Conservation (phyloP, 2,113 vertebrate genomes). For the Phocoena sinus region DNA sequence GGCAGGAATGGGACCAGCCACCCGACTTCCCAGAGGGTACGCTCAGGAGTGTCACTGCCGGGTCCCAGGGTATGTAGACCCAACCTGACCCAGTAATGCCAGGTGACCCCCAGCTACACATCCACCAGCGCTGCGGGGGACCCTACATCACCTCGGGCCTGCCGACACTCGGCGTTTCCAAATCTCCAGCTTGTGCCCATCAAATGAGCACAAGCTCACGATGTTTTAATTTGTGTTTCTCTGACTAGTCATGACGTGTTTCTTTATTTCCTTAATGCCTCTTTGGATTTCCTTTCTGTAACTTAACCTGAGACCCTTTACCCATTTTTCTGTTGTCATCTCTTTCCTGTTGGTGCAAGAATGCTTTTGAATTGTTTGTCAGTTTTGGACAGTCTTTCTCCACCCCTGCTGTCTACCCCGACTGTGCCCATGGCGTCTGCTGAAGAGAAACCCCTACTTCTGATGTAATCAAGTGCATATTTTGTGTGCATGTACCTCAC, state of each 20-base stretch:
- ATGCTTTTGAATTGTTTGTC: too few species aligned
- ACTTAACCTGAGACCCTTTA: background rate
- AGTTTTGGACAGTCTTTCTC: background rate
- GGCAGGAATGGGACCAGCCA: background rate
- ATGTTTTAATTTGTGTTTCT: background rate
- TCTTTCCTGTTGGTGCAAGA: too few species aligned
- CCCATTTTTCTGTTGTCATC: accelerated
- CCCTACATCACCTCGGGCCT: background rate
- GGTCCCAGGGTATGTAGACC: background rate
- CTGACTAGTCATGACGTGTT: accelerated
- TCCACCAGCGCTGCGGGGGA: accelerated
- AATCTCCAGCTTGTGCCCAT: background rate
- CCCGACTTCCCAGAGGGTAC: background rate
- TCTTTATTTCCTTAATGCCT: too few species aligned
- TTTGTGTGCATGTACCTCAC: too few species aligned
- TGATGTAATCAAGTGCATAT: background rate
- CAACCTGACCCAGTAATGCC: accelerated
- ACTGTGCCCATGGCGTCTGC: too few species aligned
- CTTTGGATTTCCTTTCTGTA: background rate
- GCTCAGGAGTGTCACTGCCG: accelerated
- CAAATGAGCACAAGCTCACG: too few species aligned
- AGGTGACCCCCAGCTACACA: accelerated
- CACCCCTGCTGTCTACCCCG: background rate
- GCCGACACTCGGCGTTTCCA: accelerated
- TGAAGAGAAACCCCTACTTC: background rate